A percentile compares a stretch with the other conserved stretches of the same genome.
Evolutionary conservation across 1,140 invertebrate genomes (phyloP).

Genomic region (Drosophila sechellia): DNA sequence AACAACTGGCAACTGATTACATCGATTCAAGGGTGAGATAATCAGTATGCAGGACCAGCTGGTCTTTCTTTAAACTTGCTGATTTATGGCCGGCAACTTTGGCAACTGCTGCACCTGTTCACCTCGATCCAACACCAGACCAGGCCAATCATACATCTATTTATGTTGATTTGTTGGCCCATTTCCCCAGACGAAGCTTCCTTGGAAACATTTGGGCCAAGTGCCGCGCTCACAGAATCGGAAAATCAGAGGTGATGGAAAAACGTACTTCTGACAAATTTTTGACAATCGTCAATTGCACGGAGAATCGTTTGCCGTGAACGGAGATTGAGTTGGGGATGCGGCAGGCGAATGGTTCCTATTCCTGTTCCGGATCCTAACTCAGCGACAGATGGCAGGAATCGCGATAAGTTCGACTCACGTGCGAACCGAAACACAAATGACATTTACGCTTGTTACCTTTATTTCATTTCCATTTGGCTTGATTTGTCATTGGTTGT

Average conservation of each 20-base stretch:
- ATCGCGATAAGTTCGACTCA: slow-evolving; percentile 67
- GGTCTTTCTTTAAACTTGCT: slow-evolving; percentile 31
- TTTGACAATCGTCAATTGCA: slow-evolving; percentile 77
- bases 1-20: slow-evolving; percentile 11
- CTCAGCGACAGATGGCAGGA: slow-evolving; percentile 51
- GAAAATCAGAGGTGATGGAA: slow-evolving; percentile 56
- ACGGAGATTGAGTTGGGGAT: too few relatives aligned
- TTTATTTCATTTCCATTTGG: slow-evolving; percentile 65
- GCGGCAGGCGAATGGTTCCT: slow-evolving; percentile 3
- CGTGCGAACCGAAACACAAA: slow-evolving; percentile 61
- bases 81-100: slow-evolving; percentile 58
- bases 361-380: slow-evolving; percentile 41
- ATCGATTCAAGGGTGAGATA: slow-evolving; percentile 22
- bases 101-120: slow-evolving; percentile 33
- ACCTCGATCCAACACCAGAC: slow-evolving; percentile 11
- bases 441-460: slow-evolving; percentile 61
- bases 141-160: slow-evolving; percentile 64
- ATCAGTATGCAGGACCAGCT: slow-evolving; percentile 27
- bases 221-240: slow-evolving; percentile 30
- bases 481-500: slow-evolving; percentile 54
- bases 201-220: slow-evolving; percentile 27
- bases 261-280: slow-evolving; percentile 72
- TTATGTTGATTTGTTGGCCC: slow-evolving; percentile 71
- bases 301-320: slow-evolving; percentile 34
- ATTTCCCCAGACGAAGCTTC: slow-evolving; percentile 30